Evolutionary conservation across 2,888 invertebrate genomes (phyloP).

Genomic region (Branchipolynoe longqiensis): DNA sequence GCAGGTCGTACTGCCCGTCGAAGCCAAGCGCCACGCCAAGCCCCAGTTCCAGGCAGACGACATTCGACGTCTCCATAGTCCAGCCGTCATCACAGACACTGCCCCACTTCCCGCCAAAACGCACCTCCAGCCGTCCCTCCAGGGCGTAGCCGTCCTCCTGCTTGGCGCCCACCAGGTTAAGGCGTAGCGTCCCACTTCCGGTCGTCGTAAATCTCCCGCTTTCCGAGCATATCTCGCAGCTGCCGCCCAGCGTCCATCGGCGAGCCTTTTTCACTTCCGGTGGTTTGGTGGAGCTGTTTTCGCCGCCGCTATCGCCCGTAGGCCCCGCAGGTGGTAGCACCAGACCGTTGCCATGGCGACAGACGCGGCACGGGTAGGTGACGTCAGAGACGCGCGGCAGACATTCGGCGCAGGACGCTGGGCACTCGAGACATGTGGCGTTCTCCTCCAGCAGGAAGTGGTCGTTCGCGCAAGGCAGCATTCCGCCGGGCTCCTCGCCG

Average conservation of each 20-base stretch:
- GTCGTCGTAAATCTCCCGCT: neutral
- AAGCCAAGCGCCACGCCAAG: conserved; percentile 55
- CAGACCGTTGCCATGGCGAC: neutral
- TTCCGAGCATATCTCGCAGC: conserved; percentile 3
- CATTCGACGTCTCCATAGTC: conserved; percentile 57
- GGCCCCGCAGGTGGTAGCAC: neutral
- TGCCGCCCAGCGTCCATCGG: conserved; percentile 3
- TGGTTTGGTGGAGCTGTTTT: too few relatives aligned
- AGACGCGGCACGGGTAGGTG: conserved; percentile 27
- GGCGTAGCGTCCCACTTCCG: neutral
- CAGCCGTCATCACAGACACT: conserved; percentile 62
- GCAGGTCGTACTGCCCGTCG: conserved; percentile 36
- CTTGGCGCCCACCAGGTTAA: conserved; percentile 23
- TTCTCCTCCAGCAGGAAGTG: conserved; percentile 38
- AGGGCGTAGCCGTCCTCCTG: conserved; percentile 6
- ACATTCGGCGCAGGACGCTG: conserved; percentile 26
- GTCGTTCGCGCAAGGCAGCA: neutral
- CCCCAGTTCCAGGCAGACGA: conserved; percentile 63
- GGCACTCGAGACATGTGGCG: conserved; percentile 44
- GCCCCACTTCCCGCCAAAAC: conserved; percentile 25
- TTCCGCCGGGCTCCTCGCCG: neutral
- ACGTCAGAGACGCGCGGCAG: conserved; percentile 29
- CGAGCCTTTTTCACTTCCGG: neutral
- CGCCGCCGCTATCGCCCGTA: neutral
- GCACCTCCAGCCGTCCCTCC: conserved; percentile 51